Conservation (phyloP, 2,888 invertebrate species). For the Metacarcinus magister region DNA sequence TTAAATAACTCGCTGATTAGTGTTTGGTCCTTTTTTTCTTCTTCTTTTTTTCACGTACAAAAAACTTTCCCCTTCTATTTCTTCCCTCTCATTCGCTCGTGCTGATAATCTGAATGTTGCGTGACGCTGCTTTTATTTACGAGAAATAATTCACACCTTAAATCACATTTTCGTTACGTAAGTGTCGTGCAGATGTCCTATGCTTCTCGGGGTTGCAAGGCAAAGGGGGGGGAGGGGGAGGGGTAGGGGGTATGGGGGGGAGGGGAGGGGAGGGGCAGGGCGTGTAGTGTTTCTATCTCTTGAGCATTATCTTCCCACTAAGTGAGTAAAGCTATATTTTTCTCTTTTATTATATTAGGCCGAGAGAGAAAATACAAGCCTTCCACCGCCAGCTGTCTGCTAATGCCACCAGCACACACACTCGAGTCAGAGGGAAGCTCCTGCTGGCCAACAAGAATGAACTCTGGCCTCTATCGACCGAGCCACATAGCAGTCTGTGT, state of each 20-base stretch:
- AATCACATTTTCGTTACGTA: neutral
- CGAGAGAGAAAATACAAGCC: neutral
- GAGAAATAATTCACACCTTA: conserved; percentile 38
- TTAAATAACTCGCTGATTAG: neutral
- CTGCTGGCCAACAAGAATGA: neutral
- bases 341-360: neutral
- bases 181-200: neutral
- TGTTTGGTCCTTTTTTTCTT: neutral
- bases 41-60: neutral
- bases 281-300: conserved; percentile 1
- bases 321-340: neutral
- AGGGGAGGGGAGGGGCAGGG: too few species aligned
- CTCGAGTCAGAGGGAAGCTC: neutral
- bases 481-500: conserved; percentile 41
- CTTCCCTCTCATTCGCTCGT: neutral
- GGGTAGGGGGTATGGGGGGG: too few species aligned
- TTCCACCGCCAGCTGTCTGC: neutral
- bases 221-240: neutral
- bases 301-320: neutral
- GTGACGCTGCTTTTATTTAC: conserved; percentile 1
- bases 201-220: neutral
- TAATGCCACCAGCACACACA: conserved; percentile 37
- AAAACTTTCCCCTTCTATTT: neutral
- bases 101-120: conserved; percentile 16
- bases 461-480: conserved; percentile 44